A percentile compares a stretch with the other conserved stretches of the same genome.
Conservation (phyloP, 2,113 vertebrate species). For the Limanda limanda region DNA sequence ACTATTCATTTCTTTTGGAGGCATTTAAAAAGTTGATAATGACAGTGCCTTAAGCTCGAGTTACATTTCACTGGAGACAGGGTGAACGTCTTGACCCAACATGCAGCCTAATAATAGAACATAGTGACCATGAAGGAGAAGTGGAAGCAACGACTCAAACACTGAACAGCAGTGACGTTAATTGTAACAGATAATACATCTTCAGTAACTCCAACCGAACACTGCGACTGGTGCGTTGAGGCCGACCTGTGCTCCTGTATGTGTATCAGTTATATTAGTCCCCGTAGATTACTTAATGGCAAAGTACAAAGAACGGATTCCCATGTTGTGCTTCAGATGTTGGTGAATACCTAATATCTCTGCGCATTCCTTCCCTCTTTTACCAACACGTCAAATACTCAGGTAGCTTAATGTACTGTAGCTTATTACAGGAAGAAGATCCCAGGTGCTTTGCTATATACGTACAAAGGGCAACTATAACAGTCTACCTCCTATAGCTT, state of each 20-base stretch:
- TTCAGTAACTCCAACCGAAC: slow-evolving; percentile 16
- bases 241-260: slow-evolving; percentile 30
- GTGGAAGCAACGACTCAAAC: slow-evolving; percentile 47
- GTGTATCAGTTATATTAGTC: slow-evolving; percentile 56
- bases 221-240: slow-evolving; percentile 17
- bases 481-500: slow-evolving; percentile 21
- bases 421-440: slow-evolving; percentile 32
- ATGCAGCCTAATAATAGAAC: slow-evolving; percentile 71
- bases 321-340: slow-evolving; percentile 16
- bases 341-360: background rate
- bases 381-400: slow-evolving; percentile 39
- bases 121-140: slow-evolving; percentile 37
- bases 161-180: slow-evolving; percentile 37
- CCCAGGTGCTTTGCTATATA: slow-evolving; percentile 40
- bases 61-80: slow-evolving; percentile 66
- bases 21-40: slow-evolving; percentile 42
- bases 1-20: background rate
- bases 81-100: slow-evolving; percentile 43
- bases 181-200: slow-evolving; percentile 35
- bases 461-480: slow-evolving; percentile 48
- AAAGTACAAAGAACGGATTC: slow-evolving; percentile 54
- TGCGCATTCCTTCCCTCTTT: background rate
- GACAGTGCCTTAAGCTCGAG: slow-evolving; percentile 58
- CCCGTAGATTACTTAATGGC: slow-evolving; percentile 42
- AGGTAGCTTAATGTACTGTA: slow-evolving; percentile 31